Conservation (phyloP, 2,797 vertebrate genomes). For the Epinephelus malabaricus region DNA sequence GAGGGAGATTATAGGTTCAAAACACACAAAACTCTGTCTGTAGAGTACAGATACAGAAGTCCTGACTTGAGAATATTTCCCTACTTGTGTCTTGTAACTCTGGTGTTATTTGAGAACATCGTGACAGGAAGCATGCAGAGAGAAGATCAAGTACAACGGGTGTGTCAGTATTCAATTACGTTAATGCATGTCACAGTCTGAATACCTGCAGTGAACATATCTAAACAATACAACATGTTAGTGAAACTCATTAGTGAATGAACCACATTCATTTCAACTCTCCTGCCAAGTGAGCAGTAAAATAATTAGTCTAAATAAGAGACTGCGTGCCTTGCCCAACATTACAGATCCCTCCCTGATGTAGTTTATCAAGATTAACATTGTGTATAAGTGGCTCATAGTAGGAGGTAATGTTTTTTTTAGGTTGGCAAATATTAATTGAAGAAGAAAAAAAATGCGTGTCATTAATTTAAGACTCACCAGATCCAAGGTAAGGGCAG, state of each 20-base stretch:
- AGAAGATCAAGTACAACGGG: background rate
- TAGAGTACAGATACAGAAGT: background rate
- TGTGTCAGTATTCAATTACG: constrained; percentile 1
- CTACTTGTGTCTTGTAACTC: constrained; percentile 48
- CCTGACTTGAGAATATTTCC: constrained; percentile 6
- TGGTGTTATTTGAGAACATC: constrained; percentile 7
- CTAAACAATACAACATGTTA: background rate
- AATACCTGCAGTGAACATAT: background rate
- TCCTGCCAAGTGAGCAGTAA: too few species aligned
- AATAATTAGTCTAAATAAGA: background rate
- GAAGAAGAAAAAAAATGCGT: background rate
- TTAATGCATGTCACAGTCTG: background rate
- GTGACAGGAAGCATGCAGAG: constrained; percentile 18
- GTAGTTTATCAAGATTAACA: background rate
- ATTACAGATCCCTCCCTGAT: background rate
- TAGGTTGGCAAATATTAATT: background rate
- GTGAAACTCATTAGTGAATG: background rate
- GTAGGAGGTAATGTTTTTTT: background rate
- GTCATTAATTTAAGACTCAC: too few species aligned
- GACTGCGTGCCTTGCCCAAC: background rate
- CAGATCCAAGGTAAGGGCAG: too few species aligned
- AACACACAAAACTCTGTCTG: background rate
- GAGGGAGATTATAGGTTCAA: background rate
- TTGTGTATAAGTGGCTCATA: background rate
- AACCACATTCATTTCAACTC: background rate